phyloP scores from a whole-genome alignment of 1,140 invertebrate genomes.

The Condylostylus longicornis region DNA sequence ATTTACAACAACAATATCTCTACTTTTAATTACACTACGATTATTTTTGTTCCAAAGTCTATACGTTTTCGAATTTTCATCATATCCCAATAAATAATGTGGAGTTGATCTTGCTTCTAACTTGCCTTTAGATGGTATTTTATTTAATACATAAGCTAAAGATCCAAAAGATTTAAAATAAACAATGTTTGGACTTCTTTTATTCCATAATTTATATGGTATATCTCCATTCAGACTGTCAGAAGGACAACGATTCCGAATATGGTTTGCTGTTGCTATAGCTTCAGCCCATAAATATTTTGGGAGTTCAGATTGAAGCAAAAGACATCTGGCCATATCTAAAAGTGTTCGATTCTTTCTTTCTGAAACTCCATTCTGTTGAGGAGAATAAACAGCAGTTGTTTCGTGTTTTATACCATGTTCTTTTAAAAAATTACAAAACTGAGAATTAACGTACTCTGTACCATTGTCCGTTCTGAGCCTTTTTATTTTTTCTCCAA shows the following conservation, averaged over 20 bases:
- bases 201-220: conserved; percentile 1
- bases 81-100: conserved; percentile 1
- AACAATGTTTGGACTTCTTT: conserved; percentile 15
- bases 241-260: conserved; percentile 3
- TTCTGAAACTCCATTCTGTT: conserved; percentile 32
- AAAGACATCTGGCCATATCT: conserved; percentile 14
- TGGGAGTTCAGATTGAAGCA: conserved; percentile 15
- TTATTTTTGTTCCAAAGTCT: neutral
- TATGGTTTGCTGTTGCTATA: conserved; percentile 14
- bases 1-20: no score
- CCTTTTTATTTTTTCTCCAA: conserved; percentile 12
- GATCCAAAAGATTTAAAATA: conserved; percentile 22
- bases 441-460: conserved; percentile 14
- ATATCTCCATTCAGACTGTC: neutral
- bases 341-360: conserved; percentile 8
- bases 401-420: conserved; percentile 10
- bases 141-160: conserved; percentile 19
- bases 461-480: conserved; percentile 21
- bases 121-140: conserved; percentile 16
- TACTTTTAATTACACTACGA: neutral
- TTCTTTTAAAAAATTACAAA: conserved; percentile 4
- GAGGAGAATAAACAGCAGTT: conserved; percentile 22
- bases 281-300: conserved; percentile 35
- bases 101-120: conserved; percentile 1
- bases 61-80: neutral